Percentiles rank a stretch among this genome's conserved stretches.
Conservation (phyloP, 2,888 invertebrate species). For the Sipha maydis region DNA sequence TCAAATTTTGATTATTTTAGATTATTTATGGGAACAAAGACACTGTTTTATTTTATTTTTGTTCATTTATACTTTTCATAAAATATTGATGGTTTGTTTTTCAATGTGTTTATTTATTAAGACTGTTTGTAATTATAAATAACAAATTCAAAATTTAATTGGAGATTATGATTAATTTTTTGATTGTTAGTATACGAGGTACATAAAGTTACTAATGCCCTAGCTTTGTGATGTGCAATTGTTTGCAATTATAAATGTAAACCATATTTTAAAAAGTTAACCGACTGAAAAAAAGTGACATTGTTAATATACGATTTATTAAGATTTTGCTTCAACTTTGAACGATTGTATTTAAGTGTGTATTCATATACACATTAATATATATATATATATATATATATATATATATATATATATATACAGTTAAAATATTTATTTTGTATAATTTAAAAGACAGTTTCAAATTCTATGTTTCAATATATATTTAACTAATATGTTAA, state of each 20-base stretch:
- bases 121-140: slow-evolving; percentile 49
- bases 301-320: slow-evolving; percentile 25
- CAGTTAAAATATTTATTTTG: slow-evolving; percentile 27
- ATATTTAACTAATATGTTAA: neutral
- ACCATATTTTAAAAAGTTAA: slow-evolving; percentile 33
- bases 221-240: slow-evolving; percentile 52
- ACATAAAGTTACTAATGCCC: slow-evolving; percentile 45
- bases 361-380: slow-evolving; percentile 16
- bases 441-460: slow-evolving; percentile 41
- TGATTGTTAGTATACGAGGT: slow-evolving; percentile 49
- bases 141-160: slow-evolving; percentile 45
- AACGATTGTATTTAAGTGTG: neutral
- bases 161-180: slow-evolving; percentile 14
- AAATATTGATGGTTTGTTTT: slow-evolving; percentile 40
- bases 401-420: too few relatives aligned
- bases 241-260: slow-evolving; percentile 47
- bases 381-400: too few relatives aligned
- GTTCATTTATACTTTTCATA: slow-evolving; percentile 50
- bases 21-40: slow-evolving; percentile 17
- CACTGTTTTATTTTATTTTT: slow-evolving; percentile 30
- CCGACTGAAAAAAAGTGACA: slow-evolving; percentile 25
- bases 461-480: slow-evolving; percentile 16
- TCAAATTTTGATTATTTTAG: slow-evolving; percentile 23
- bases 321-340: slow-evolving; percentile 18
- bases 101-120: slow-evolving; percentile 41